Evolutionary conservation across 2,888 invertebrate species (phyloP).

Genomic region (Hermodice carunculata): DNA sequence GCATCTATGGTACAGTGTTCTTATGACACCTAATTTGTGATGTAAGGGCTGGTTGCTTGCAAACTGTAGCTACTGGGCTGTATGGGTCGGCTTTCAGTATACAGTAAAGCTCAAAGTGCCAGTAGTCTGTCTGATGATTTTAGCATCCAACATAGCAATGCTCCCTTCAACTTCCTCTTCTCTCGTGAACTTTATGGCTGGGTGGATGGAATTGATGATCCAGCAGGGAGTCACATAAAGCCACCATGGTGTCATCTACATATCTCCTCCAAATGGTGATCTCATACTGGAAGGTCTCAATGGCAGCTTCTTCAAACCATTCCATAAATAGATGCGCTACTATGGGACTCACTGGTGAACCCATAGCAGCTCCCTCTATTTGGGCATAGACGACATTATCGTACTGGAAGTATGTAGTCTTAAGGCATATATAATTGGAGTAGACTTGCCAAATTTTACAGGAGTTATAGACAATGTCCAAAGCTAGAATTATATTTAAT

Average conservation of each 20-base stretch:
- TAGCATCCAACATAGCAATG: neutral
- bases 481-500: no score
- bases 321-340: no score
- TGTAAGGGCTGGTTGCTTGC: no score
- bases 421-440: no score
- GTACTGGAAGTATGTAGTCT: no score
- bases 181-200: neutral
- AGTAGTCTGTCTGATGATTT: neutral
- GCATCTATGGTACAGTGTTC: neutral
- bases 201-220: neutral
- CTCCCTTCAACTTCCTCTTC: neutral
- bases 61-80: no score
- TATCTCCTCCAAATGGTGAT: no score
- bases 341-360: neutral
- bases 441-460: no score
- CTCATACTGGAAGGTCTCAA: neutral
- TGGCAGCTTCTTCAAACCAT: neutral
- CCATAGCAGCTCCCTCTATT: neutral
- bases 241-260: neutral
- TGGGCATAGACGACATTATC: no score
- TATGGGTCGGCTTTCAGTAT: no score
- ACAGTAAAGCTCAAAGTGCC: neutral
- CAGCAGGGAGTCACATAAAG: neutral
- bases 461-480: no score
- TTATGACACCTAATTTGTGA: neutral